Percentiles rank a stretch among this genome's conserved stretches.
Evolutionary conservation across 2,888 invertebrate genomes (phyloP).

Genomic region (Trachelus stipa): DNA sequence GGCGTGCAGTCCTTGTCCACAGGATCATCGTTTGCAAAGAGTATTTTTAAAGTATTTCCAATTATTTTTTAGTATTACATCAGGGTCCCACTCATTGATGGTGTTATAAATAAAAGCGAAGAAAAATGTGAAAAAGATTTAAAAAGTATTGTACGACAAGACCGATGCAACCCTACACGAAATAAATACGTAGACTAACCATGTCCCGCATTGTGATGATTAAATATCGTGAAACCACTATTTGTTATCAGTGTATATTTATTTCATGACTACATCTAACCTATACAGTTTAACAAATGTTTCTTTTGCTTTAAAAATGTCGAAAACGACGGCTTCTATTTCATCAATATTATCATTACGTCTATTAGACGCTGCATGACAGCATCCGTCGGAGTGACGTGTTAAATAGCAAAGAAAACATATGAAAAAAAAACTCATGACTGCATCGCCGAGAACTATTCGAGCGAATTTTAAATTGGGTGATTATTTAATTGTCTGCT

Average conservation of each 20-base stretch:
- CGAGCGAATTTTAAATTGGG: background rate
- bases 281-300: background rate
- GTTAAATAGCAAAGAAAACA: background rate
- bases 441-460: background rate
- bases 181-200: slow-evolving; percentile 24
- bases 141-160: slow-evolving; percentile 26
- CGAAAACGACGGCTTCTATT: background rate
- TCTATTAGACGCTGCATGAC: background rate
- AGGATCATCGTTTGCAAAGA: slow-evolving; percentile 60
- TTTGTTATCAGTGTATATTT: slow-evolving; percentile 15
- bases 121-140: slow-evolving; percentile 31
- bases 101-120: slow-evolving; percentile 37
- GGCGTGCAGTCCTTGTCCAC: background rate
- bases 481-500: background rate
- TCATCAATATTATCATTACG: background rate
- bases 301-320: background rate
- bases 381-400: background rate
- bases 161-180: background rate
- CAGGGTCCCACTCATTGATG: slow-evolving; percentile 39
- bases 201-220: slow-evolving; percentile 51
- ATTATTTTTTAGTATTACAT: slow-evolving; percentile 66
- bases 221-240: slow-evolving; percentile 55
- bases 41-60: slow-evolving; percentile 66
- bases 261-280: slow-evolving; percentile 1
- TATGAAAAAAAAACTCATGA: background rate